Conservation (phyloP, 2,888 invertebrate genomes). For the Celastrina argiolus region DNA sequence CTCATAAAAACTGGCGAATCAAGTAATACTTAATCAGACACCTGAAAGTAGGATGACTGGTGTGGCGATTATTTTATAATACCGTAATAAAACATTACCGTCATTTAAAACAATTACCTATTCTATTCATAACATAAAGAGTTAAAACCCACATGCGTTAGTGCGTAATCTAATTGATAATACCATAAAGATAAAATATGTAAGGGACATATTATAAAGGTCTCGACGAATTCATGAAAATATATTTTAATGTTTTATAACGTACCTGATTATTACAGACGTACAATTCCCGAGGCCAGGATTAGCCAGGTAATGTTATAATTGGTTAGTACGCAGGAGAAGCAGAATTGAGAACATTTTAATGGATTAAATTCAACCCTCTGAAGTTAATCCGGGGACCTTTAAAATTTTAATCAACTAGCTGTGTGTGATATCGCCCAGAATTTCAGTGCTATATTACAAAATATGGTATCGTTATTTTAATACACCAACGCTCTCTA, state of each 20-base stretch:
- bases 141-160: not conserved
- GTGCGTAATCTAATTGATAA: not conserved
- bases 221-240: not conserved
- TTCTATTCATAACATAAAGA: not conserved
- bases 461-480: not conserved
- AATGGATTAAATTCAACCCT: conserved; percentile 1
- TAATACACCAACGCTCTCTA: no score
- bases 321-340: not conserved
- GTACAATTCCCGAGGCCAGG: not conserved
- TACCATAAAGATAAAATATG: no score
- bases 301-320: not conserved
- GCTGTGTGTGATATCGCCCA: not conserved
- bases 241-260: not conserved
- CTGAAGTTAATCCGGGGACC: conserved; percentile 3
- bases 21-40: no score
- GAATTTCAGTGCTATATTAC: not conserved
- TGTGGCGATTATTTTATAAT: no score
- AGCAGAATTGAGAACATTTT: not conserved
- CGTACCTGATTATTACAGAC: not conserved
- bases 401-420: conserved; percentile 3
- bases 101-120: not conserved
- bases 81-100: no score
- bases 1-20: no score
- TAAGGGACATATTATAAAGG: no score
- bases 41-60: no score